Evolutionary conservation across 2,888 invertebrate genomes (phyloP).

Genomic region (Tubiluchus corallicola): DNA sequence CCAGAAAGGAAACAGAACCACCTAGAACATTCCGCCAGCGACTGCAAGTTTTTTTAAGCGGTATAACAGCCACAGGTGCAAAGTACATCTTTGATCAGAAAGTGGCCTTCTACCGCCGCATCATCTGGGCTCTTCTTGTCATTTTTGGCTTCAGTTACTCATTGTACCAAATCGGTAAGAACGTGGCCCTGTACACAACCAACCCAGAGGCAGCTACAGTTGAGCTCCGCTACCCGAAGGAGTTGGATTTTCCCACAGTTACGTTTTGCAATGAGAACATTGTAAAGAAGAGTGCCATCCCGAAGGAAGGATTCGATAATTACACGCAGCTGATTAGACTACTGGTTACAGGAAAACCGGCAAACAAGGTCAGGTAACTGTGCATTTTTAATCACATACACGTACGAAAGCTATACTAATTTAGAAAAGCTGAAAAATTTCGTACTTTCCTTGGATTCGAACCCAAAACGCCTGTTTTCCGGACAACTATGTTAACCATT

Average conservation of each 20-base stretch:
- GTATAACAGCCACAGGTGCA: background rate
- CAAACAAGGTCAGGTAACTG: too few relatives aligned
- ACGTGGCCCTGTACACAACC: background rate
- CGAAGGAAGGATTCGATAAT: background rate
- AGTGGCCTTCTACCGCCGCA: background rate
- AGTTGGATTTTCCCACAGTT: background rate
- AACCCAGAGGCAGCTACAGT: background rate
- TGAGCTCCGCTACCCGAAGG: background rate
- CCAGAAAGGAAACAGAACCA: too few relatives aligned
- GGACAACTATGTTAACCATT: too few relatives aligned
- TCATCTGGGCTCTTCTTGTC: background rate
- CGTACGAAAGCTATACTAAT: too few relatives aligned
- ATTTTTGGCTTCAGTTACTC: background rate
- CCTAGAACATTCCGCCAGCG: background rate
- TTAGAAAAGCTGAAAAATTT: too few relatives aligned
- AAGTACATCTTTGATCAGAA: background rate
- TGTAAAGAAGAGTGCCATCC: background rate
- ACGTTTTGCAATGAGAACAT: slow-evolving; percentile 1
- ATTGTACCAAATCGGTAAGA: slow-evolving; percentile 1
- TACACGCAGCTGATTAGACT: background rate
- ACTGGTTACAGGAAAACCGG: too few relatives aligned
- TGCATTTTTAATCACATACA: too few relatives aligned
- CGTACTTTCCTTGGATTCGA: too few relatives aligned
- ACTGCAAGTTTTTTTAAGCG: background rate
- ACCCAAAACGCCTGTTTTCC: too few relatives aligned